These are phyloP conservation scores for Melanotaenia nigrans DNA, from an alignment of 2,797 vertebrate species.

Conservation along the genomic window DNA sequence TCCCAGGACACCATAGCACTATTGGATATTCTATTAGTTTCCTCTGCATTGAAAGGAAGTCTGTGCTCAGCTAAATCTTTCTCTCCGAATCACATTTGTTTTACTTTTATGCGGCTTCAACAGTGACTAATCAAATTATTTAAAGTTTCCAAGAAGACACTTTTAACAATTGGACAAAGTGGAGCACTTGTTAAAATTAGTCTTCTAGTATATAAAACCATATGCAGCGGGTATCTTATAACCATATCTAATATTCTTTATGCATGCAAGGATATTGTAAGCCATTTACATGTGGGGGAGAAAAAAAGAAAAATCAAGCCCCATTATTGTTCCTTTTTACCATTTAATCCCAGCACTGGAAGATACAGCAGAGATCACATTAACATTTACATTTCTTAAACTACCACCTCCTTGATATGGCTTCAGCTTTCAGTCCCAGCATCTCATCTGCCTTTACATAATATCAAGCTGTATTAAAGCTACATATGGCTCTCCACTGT, in stretches of 20 bases:
- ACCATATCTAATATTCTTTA: conserved; percentile 71
- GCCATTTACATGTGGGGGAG: conserved; percentile 71
- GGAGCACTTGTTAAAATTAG: conserved; percentile 48
- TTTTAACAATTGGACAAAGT: conserved; percentile 57
- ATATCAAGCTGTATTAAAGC: conserved; percentile 74
- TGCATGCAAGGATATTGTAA: conserved; percentile 71
- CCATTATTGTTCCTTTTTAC: conserved; percentile 78
- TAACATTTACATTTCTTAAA: conserved; percentile 79
- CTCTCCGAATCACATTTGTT: conserved; percentile 61
- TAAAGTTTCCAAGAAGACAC: conserved; percentile 59
- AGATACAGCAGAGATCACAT: conserved; percentile 76
- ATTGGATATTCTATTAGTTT: conserved; percentile 72
- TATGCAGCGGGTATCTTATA: conserved; percentile 60
- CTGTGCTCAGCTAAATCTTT: conserved; percentile 54
- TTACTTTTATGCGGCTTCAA: conserved; percentile 69
- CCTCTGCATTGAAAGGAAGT: conserved; percentile 50
- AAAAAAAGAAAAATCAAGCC: conserved; percentile 60
- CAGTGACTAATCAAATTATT: conserved; percentile 69
- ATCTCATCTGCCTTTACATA: conserved; percentile 78
- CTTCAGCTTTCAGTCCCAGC: conserved; percentile 66
- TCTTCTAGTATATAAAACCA: conserved; percentile 56
- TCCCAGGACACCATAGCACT: conserved; percentile 66
- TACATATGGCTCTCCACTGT: conserved; percentile 71
- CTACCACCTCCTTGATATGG: conserved; percentile 68
- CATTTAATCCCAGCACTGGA: conserved; percentile 76